Evolutionary conservation across 2,888 invertebrate species (phyloP).

Genomic region (Ceramica pisi): DNA sequence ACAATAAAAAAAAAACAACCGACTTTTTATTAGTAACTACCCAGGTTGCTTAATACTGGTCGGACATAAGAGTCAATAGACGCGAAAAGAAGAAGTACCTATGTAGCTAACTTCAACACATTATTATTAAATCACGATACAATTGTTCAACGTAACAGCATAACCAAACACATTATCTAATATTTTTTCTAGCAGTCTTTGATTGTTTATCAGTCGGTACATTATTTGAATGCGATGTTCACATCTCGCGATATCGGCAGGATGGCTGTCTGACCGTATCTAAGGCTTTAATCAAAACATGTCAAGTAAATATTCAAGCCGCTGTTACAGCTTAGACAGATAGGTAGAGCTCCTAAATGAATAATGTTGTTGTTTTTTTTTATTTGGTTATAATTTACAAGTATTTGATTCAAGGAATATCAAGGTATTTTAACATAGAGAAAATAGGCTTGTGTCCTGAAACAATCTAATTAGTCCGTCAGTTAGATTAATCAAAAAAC

Average conservation of each 20-base stretch:
- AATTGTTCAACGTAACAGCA: conserved; percentile 28
- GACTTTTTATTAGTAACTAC: too few relatives aligned
- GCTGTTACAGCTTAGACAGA: conserved; percentile 58
- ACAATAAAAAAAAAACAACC: too few relatives aligned
- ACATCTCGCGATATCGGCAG: conserved; percentile 62
- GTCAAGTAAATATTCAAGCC: conserved; percentile 66
- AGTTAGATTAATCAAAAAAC: too few relatives aligned
- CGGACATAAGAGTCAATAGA: too few relatives aligned
- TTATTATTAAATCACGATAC: conserved; percentile 10
- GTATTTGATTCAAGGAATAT: conserved; percentile 11
- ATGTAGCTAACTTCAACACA: background rate
- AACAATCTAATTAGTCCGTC: too few relatives aligned
- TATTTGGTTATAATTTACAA: background rate
- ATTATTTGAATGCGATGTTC: conserved; percentile 57
- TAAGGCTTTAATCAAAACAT: conserved; percentile 67
- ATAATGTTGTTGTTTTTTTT: background rate
- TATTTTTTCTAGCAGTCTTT: conserved; percentile 30
- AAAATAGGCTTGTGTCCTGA: too few relatives aligned
- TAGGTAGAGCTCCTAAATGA: conserved; percentile 55
- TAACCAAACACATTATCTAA: conserved; percentile 20
- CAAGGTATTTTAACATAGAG: too few relatives aligned
- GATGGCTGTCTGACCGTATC: conserved; percentile 65
- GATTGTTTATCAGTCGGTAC: conserved; percentile 50
- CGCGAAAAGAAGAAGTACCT: too few relatives aligned
- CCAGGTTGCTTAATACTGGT: too few relatives aligned